These are phyloP conservation scores for Oryzias melastigma DNA, from an alignment of 2,113 vertebrate species.

Conservation along the genomic window DNA sequence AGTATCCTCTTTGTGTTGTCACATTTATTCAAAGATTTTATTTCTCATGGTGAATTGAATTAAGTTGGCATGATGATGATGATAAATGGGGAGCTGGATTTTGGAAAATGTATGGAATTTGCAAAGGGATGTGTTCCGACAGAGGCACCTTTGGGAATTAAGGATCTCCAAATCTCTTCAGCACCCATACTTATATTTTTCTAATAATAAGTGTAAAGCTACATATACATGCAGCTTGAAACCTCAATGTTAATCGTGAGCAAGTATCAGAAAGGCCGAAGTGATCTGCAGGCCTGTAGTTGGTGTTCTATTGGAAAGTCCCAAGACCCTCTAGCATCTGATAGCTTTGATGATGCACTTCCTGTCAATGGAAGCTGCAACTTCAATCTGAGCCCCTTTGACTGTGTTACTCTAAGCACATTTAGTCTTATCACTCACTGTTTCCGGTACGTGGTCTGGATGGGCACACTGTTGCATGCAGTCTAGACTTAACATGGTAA, in stretches of 20 bases:
- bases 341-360: conserved; percentile 52
- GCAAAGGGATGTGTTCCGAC: conserved; percentile 35
- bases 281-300: conserved; percentile 14
- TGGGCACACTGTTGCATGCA: conserved; percentile 19
- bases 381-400: conserved; percentile 44
- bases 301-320: conserved; percentile 41
- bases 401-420: conserved; percentile 60
- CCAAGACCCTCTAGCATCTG: conserved; percentile 48
- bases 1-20: conserved; percentile 1
- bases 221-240: conserved; percentile 22
- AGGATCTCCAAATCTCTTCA: conserved; percentile 39
- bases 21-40: conserved; percentile 11
- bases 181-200: conserved; percentile 32
- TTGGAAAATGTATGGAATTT: conserved; percentile 21
- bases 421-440: conserved; percentile 53
- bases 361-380: conserved; percentile 49
- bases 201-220: conserved; percentile 61
- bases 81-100: conserved; percentile 45
- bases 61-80: conserved; percentile 41
- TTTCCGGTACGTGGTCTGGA: conserved; percentile 23
- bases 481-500: conserved; percentile 20
- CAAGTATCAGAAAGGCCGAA: conserved; percentile 16
- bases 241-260: conserved; percentile 33
- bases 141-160: conserved; percentile 17
- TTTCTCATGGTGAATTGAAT: conserved; percentile 19